A percentile compares a stretch with the other conserved stretches of the same genome.
Conservation (phyloP, 2,888 invertebrate species). For the Pseudanteris insignis region DNA sequence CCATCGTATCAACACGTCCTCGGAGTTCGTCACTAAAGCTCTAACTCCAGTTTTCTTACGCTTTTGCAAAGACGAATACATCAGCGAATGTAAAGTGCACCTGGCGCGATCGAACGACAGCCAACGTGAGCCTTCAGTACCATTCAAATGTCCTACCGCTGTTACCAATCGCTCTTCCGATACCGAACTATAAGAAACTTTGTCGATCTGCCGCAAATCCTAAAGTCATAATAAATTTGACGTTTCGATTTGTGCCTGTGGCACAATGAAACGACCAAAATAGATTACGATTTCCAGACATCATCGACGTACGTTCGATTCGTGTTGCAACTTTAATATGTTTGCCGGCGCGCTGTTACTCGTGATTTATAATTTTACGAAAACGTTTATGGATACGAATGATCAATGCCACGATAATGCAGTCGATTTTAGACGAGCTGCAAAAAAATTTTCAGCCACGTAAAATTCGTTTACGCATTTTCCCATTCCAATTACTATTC, state of each 20-base stretch:
- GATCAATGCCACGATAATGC: too few species aligned
- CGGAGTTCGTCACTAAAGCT: slow-evolving; percentile 8
- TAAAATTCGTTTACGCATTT: too few species aligned
- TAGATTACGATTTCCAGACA: slow-evolving; percentile 9
- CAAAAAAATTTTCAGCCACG: too few species aligned
- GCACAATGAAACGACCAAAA: slow-evolving; percentile 14
- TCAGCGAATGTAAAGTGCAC: slow-evolving; percentile 40
- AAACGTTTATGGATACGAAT: too few species aligned
- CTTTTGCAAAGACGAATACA: slow-evolving; percentile 38
- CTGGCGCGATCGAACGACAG: slow-evolving; percentile 42
- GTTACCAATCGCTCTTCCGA: slow-evolving; percentile 8
- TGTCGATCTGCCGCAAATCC: slow-evolving; percentile 24
- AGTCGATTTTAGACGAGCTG: too few species aligned
- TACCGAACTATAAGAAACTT: slow-evolving; percentile 26
- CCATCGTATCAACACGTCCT: slow-evolving; percentile 16
- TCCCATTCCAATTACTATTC: too few species aligned
- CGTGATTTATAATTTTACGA: too few species aligned
- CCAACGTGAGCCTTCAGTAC: slow-evolving; percentile 23
- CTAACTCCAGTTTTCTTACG: slow-evolving; percentile 15
- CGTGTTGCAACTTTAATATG: too few species aligned
- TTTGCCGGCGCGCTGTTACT: too few species aligned
- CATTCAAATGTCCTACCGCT: slow-evolving; percentile 27
- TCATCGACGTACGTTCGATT: too few species aligned
- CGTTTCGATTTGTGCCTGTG: slow-evolving; percentile 15
- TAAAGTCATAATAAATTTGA: slow-evolving; percentile 25